Conservation (phyloP, 92 coral and sea anemone species). For the Isaurus tuberculatus region DNA sequence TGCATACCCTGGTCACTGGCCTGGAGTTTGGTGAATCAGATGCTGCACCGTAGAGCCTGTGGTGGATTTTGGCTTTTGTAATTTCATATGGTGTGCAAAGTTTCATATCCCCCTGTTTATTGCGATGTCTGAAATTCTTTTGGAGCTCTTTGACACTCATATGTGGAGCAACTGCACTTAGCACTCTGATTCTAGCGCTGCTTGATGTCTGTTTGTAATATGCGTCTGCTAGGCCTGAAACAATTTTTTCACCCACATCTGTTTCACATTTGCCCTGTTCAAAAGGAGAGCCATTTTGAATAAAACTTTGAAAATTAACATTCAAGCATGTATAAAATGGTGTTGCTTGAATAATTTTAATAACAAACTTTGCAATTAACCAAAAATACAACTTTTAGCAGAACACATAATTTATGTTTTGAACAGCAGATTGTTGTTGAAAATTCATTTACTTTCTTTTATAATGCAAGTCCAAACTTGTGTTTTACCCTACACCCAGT, state of each 20-base stretch:
- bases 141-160: conserved; percentile 52
- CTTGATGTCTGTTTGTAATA: conserved; percentile 34
- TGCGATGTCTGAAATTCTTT: not conserved
- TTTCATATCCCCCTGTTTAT: not conserved
- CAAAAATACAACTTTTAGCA: not conserved
- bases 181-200: conserved; percentile 24
- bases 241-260: conserved; percentile 12
- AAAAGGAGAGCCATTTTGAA: too few relatives aligned
- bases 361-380: not conserved
- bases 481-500: not conserved
- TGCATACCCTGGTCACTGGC: not conserved
- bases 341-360: not conserved
- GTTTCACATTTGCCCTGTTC: not conserved
- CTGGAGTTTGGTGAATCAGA: conserved; percentile 6
- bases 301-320: not conserved
- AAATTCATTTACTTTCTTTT: not conserved
- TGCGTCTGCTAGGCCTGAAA: conserved; percentile 14
- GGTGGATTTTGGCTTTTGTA: conserved; percentile 45
- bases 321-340: not conserved
- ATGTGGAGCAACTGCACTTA: conserved; percentile 63
- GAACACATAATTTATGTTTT: not conserved
- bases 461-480: not conserved
- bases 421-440: not conserved
- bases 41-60: conserved; percentile 44
- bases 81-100: not conserved